A percentile compares a stretch with the other conserved stretches of the same genome.
Evolutionary conservation across 2,888 invertebrate species (phyloP).

Genomic region (Lysandra coridon): DNA sequence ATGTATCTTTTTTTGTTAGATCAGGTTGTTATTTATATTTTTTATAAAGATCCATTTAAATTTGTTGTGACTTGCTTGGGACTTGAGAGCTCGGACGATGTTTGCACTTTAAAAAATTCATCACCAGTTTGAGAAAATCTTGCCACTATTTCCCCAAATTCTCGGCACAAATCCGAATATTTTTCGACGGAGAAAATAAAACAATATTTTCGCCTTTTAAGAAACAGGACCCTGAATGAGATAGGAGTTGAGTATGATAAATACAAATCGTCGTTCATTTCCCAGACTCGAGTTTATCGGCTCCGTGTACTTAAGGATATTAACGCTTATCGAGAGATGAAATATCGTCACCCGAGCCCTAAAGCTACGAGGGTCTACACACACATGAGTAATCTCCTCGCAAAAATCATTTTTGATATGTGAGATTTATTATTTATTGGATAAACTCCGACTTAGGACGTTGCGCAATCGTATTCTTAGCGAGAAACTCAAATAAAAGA

Average conservation of each 20-base stretch:
- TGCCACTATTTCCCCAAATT: not conserved
- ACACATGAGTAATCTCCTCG: conserved; percentile 26
- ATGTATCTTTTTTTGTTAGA: not conserved
- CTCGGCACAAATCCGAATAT: not conserved
- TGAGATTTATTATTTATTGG: conserved; percentile 25
- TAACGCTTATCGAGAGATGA: conserved; percentile 31
- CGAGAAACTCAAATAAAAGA: not conserved
- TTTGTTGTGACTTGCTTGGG: not conserved
- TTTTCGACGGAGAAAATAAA: not conserved
- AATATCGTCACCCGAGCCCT: conserved; percentile 28
- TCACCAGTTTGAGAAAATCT: not conserved
- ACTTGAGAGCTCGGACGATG: not conserved
- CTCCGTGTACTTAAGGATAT: conserved; percentile 28
- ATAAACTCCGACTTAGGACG: conserved; percentile 1
- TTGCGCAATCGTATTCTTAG: not conserved
- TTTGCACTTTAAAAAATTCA: not conserved
- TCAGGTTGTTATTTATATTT: not conserved
- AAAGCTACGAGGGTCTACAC: conserved; percentile 12
- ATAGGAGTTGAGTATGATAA: conserved; percentile 13
- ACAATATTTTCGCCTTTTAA: conserved; percentile 7
- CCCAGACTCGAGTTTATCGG: conserved; percentile 27
- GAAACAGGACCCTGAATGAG: conserved; percentile 9
- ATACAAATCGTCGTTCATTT: conserved; percentile 28
- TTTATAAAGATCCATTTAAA: not conserved
- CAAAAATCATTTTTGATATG: not conserved